Evolutionary conservation across 2,113 vertebrate species (phyloP).

Genomic region (Gadus macrocephalus): DNA sequence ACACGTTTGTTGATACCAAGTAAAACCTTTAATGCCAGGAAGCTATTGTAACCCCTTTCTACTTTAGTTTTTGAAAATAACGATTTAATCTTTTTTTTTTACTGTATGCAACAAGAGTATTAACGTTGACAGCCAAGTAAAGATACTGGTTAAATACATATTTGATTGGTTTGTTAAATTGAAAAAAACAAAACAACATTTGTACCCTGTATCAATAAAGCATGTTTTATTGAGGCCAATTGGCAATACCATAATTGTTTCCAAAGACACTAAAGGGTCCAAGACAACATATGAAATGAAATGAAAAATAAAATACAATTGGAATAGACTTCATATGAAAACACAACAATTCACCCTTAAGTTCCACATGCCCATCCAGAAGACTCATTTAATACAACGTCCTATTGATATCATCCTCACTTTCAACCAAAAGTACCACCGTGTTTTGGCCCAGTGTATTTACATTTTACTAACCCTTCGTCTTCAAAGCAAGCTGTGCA

Average conservation of each 20-base stretch:
- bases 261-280: constrained; percentile 21
- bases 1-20: too few relatives aligned
- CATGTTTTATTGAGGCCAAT: constrained; percentile 62
- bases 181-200: constrained; percentile 23
- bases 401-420: not conserved
- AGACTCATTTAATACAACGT: constrained; percentile 2
- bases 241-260: constrained; percentile 31
- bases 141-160: constrained; percentile 17
- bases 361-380: constrained; percentile 23
- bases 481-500: not conserved
- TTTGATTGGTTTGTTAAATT: constrained; percentile 20
- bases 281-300: constrained; percentile 29
- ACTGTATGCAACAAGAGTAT: constrained; percentile 50
- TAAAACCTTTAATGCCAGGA: too few relatives aligned
- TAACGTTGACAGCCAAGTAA: constrained; percentile 23
- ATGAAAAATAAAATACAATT: constrained; percentile 52
- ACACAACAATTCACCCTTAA: constrained; percentile 27
- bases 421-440: not conserved
- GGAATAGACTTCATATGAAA: constrained; percentile 44
- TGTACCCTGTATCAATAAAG: constrained; percentile 50
- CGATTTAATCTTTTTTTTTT: constrained; percentile 44
- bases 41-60: too few relatives aligned
- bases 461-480: not conserved
- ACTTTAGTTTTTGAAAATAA: not conserved
- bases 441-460: constrained; percentile 1